These are phyloP conservation scores for Amphipyra berbera DNA, from an alignment of 2,888 invertebrate species.

Conservation along the genomic window DNA sequence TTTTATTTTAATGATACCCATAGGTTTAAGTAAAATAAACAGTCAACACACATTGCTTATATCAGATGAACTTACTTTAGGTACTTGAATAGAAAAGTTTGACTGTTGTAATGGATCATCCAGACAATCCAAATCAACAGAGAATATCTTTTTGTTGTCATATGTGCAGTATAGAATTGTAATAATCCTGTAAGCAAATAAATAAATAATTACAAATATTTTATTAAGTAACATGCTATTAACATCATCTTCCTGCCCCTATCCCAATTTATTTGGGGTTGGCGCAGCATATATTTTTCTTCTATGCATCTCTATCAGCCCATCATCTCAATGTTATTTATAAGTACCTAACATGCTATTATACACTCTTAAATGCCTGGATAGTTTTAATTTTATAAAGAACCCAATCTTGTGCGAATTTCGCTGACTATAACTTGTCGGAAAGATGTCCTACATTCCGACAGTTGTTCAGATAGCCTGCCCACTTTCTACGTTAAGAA, in stretches of 20 bases:
- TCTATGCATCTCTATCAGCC: no score
- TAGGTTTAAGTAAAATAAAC: no score
- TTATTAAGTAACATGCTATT: neutral
- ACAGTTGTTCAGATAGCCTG: neutral
- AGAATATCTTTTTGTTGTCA: slow-evolving; percentile 80
- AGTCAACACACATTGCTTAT: no score
- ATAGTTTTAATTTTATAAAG: neutral
- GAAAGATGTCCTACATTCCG: slow-evolving; percentile 16
- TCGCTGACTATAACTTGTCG: slow-evolving; percentile 4
- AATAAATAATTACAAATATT: neutral
- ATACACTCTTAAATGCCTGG: neutral
- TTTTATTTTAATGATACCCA: no score
- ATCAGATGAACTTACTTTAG: slow-evolving; percentile 70
- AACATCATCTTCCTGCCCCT: no score
- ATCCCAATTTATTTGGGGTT: no score
- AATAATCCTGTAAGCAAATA: slow-evolving; percentile 71
- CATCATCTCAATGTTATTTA: no score
- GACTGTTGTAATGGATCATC: slow-evolving; percentile 86
- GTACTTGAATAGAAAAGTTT: slow-evolving; percentile 81
- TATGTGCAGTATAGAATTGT: slow-evolving; percentile 82
- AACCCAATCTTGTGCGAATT: slow-evolving; percentile 2
- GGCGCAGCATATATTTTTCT: no score
- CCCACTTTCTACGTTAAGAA: neutral
- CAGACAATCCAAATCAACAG: slow-evolving; percentile 79
- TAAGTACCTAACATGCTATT: no score